Base-by-base conservation (phyloP, 2,113 vertebrate species). In the Callionymus lyra region DNA sequence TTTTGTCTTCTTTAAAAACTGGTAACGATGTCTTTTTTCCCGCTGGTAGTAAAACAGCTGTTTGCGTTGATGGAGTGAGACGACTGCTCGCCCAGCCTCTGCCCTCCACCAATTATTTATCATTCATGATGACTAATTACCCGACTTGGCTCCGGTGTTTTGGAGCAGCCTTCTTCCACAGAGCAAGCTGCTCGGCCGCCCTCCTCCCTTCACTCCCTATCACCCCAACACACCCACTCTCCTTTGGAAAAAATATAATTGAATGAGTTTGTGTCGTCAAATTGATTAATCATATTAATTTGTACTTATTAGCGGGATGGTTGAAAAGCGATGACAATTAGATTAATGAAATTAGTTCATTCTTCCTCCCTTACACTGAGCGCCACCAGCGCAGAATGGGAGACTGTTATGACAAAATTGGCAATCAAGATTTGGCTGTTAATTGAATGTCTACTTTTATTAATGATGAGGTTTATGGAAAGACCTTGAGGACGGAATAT, bases 281-380 rank as follows among this genome's bases (percentile, higher is more conserved):
- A 89, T 90, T 91, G 90, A 93, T 93, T 89, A 91, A 93, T 92
- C 89, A 90, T 90, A 91, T 91, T 91, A 89, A 91, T 90, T 91
- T 82, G 63, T 88, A 89, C 87, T 91, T 91, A 91, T 92, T 91
- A 91, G 74, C 84, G 80, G 89, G 87, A 87, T 84, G 85, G 86
- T 87, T 87, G 88, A 88, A 83, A n/a, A 85, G 84, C 73, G 82
- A 81, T 91, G 90, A 90, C 87, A 89, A 84, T 82, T 80, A 90
- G 89, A 90, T 91, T 91, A 92, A 92, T 92, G 87, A 89, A 90
- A 88, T 88, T 85, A 87, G 87, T 85, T 85, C 80, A 81, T 79
- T 76, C 61, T 75, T 68, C 58, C 57, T 61, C 82, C 77, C 75
- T n/a, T 82, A 67, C 2, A 65, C 42, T 9, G 58, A 77, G 56